Evolutionary conservation across 1,140 invertebrate species (phyloP).

Genomic region (Panagrolaimus sp.): DNA sequence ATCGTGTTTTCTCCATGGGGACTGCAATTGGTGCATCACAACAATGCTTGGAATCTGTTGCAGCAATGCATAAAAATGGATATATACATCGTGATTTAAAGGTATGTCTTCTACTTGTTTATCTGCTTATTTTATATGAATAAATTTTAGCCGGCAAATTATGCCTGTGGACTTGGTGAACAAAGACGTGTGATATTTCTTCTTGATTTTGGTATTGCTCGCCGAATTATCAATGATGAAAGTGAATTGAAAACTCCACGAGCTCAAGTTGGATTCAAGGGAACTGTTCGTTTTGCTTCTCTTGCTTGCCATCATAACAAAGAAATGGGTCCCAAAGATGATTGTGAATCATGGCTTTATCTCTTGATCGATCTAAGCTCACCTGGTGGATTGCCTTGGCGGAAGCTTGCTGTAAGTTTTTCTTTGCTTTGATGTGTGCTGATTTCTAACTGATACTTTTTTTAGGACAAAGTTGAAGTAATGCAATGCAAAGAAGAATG

Average conservation of each 20-base stretch:
- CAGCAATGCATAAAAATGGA: constrained; percentile 43
- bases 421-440: constrained; percentile 36
- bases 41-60: constrained; percentile 45
- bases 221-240: constrained; percentile 32
- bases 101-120: too few relatives aligned
- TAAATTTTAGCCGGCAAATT: constrained; percentile 43
- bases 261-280: too few relatives aligned
- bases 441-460: constrained; percentile 16
- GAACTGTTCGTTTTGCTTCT: too few relatives aligned
- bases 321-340: too few relatives aligned
- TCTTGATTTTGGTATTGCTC: constrained; percentile 42
- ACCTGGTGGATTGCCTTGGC: constrained; percentile 32
- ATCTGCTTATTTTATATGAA: too few relatives aligned
- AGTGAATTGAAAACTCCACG: too few relatives aligned
- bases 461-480: constrained; percentile 27
- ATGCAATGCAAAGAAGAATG: constrained; percentile 29
- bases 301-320: too few relatives aligned
- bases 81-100: constrained; percentile 43
- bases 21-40: constrained; percentile 32
- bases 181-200: constrained; percentile 30
- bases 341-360: too few relatives aligned
- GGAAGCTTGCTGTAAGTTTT: constrained; percentile 21
- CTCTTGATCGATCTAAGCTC: constrained; percentile 37
- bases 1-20: constrained; percentile 31
- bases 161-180: constrained; percentile 20